These are phyloP conservation scores for Acridotheres tristis DNA, from an alignment of 2,797 vertebrate genomes.

Conservation along the genomic window DNA sequence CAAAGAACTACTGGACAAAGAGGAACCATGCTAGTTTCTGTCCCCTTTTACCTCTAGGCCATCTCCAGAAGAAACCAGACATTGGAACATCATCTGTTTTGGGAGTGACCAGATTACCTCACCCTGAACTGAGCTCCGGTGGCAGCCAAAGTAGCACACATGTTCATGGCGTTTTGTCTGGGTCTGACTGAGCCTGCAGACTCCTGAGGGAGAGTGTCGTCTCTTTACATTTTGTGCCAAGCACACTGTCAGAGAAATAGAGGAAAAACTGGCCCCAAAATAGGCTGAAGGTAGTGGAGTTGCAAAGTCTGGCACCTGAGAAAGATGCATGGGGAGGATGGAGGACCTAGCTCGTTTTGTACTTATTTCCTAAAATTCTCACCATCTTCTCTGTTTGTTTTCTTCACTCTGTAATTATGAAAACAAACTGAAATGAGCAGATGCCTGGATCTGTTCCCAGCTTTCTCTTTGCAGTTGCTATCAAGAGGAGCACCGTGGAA, in stretches of 20 bases:
- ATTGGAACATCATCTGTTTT: neutral
- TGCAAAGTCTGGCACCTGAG: neutral
- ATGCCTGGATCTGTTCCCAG: constrained; percentile 33
- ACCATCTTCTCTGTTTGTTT: constrained; percentile 19
- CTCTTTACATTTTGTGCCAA: neutral
- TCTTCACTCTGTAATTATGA: constrained; percentile 15
- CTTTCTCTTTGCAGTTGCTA: constrained; percentile 15
- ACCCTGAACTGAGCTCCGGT: neutral
- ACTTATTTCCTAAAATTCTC: neutral
- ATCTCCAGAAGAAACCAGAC: neutral
- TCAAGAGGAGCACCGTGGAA: neutral
- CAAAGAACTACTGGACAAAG: neutral
- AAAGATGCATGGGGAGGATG: neutral
- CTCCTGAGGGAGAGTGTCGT: neutral
- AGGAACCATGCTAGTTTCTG: neutral
- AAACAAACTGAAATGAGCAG: constrained; percentile 29
- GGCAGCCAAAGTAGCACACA: neutral
- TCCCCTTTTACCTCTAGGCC: neutral
- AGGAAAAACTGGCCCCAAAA: neutral
- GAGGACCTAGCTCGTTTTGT: neutral
- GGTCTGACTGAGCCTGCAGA: neutral
- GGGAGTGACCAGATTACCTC: neutral
- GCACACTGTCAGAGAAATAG: neutral
- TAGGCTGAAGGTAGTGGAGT: neutral
- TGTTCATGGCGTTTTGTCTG: neutral